Evolutionary conservation across 2,888 invertebrate genomes (phyloP), one percentile per base, ranked within the genome.

Genomic region (Dynastes hyllus): DNA sequence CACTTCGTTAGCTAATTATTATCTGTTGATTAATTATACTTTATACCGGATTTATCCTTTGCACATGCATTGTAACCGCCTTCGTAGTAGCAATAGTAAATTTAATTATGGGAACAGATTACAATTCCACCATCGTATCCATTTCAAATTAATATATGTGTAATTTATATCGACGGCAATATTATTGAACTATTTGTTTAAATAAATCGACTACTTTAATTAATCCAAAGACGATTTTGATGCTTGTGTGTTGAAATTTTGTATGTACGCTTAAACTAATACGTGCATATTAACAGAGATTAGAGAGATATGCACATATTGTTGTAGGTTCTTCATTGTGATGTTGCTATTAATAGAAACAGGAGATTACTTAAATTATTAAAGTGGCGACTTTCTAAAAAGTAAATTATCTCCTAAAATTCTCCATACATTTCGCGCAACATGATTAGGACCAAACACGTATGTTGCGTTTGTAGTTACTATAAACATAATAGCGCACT

Each of bases 141-240:
- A 55, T 71, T 71, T 32, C 16, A 55, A n/a, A 71, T 71, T 71
- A 71, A 1, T 55, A 37, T 53, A 37, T 55, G 29, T 37, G 16
- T 55, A 71, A 71, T 71, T 71, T 71, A 53, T 16, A 58, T 71
- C 71, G 9, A 32, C 55, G 11, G 51, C 55, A 32, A 71, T 55
- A 71, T 32, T 71, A 71, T 55, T 71, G 37, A 55, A 71, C 55
- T 55, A 32, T 71, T 71, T 71, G 55, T 71, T 71, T 71, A 37
- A 55, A 37, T 32, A 71, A 37, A 71, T 32, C 37, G 71, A 8
- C n/a, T 16, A 8, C 55, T 71, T 71, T 71, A 71, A 71, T 71
- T 32, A 37, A 53, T 9, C 29, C 32, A 58, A 71, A 37, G 55
- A 37, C 32, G 32, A 53, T 58, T 55, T 71, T 55, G 32, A 40